phyloP scores from a whole-genome alignment of 2,888 invertebrate species.

The Sceliomorpha sp. region DNA sequence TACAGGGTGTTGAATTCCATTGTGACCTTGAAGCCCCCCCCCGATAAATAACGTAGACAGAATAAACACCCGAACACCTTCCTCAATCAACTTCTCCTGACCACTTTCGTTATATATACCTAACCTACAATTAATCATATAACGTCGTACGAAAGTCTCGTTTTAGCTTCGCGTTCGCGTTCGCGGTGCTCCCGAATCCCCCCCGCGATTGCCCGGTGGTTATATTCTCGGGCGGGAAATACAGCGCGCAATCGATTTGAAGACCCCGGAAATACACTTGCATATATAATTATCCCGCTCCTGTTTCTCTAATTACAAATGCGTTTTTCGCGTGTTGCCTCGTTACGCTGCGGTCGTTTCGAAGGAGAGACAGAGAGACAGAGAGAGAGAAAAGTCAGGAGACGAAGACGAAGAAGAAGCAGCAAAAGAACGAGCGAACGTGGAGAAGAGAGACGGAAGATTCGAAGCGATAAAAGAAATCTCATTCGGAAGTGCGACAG shows the following conservation, averaged over 20 bases:
- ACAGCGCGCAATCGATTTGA: constrained; percentile 29
- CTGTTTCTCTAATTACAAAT: constrained; percentile 50
- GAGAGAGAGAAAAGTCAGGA: constrained; percentile 19
- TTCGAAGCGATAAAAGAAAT: constrained; percentile 42
- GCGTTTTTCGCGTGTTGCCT: constrained; percentile 52
- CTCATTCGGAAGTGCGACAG: constrained; percentile 67
- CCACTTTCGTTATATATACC: too few relatives aligned
- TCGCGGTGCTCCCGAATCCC: too few relatives aligned
- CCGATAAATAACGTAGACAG: too few relatives aligned
- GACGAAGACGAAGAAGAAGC: constrained; percentile 22
- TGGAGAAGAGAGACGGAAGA: background rate
- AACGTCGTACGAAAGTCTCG: too few relatives aligned
- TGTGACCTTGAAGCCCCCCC: too few relatives aligned
- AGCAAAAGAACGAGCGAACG: background rate
- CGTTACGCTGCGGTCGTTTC: constrained; percentile 45
- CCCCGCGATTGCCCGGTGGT: too few relatives aligned
- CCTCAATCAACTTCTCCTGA: too few relatives aligned
- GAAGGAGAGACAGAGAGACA: constrained; percentile 19
- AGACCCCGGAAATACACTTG: constrained; percentile 44
- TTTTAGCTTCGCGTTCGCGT: too few relatives aligned
- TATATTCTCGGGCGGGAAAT: too few relatives aligned
- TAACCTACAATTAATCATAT: too few relatives aligned
- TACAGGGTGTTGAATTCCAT: too few relatives aligned
- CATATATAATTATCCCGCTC: constrained; percentile 42
- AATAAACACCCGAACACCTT: too few relatives aligned